Evolutionary conservation across 1,140 invertebrate genomes (phyloP).

Genomic region (Piezodorus guildinii): DNA sequence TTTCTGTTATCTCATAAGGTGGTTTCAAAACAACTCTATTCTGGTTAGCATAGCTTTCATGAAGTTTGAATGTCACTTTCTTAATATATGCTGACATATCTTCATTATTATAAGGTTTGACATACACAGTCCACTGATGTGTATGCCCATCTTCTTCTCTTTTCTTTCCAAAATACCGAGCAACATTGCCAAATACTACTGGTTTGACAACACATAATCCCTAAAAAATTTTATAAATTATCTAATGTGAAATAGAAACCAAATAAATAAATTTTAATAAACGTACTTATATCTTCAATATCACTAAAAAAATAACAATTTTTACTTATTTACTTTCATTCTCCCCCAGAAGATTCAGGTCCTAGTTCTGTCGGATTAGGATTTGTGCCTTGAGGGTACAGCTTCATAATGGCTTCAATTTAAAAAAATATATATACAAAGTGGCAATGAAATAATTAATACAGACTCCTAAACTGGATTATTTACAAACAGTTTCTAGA

Average conservation of each 20-base stretch:
- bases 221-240: conserved; percentile 38
- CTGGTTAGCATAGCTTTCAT: conserved; percentile 93
- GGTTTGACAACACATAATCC: conserved; percentile 88
- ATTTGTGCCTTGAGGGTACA: neutral
- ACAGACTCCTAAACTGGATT: too few relatives aligned
- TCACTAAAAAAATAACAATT: neutral
- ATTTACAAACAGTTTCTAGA: too few relatives aligned
- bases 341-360: conserved; percentile 16
- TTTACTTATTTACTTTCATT: conserved; percentile 10
- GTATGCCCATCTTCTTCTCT: conserved; percentile 98
- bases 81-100: conserved; percentile 93
- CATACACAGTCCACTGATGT: conserved; percentile 97
- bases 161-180: conserved; percentile 92
- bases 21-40: conserved; percentile 87
- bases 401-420: neutral
- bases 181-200: conserved; percentile 93
- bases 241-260: neutral
- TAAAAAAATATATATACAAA: neutral
- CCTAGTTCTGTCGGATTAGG: conserved; percentile 10
- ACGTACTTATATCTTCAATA: neutral
- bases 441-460: too few relatives aligned
- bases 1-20: conserved; percentile 95
- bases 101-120: conserved; percentile 87
- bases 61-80: conserved; percentile 94
- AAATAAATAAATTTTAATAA: neutral